phyloP scores from a whole-genome alignment of 2,113 vertebrate genomes.

The Pteronura brasiliensis region DNA sequence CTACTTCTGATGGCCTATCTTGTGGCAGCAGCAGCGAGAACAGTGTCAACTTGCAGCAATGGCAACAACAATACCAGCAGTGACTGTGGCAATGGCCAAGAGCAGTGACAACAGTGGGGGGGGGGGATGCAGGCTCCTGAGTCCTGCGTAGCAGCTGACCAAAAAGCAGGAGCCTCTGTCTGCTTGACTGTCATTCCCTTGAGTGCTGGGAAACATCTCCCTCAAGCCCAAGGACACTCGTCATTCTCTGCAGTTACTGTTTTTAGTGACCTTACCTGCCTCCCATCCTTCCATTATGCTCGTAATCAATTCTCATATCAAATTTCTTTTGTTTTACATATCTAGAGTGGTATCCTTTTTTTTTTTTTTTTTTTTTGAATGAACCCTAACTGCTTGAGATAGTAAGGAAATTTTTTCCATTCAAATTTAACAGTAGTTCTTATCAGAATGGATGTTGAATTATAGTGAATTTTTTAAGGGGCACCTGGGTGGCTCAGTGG shows the following conservation, averaged over 20 bases:
- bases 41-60: neutral
- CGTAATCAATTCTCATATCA: neutral
- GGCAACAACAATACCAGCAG: neutral
- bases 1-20: neutral
- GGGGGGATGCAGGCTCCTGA: neutral
- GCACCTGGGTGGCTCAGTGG: too few species aligned
- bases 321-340: neutral
- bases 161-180: neutral
- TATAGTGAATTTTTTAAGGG: neutral
- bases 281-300: neutral
- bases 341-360: neutral
- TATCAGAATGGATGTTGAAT: neutral
- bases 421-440: conserved; percentile 12
- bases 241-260: neutral
- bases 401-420: neutral
- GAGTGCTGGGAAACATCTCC: neutral
- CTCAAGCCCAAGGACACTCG: neutral
- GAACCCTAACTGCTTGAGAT: neutral
- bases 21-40: neutral
- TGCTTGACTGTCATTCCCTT: neutral
- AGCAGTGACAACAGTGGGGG: too few species aligned
- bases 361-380: neutral
- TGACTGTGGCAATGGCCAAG: neutral
- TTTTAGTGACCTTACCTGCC: neutral
- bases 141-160: neutral